phyloP scores from a whole-genome alignment of 2,113 vertebrate genomes.

The Boulengeromyrus knoepffleri region DNA sequence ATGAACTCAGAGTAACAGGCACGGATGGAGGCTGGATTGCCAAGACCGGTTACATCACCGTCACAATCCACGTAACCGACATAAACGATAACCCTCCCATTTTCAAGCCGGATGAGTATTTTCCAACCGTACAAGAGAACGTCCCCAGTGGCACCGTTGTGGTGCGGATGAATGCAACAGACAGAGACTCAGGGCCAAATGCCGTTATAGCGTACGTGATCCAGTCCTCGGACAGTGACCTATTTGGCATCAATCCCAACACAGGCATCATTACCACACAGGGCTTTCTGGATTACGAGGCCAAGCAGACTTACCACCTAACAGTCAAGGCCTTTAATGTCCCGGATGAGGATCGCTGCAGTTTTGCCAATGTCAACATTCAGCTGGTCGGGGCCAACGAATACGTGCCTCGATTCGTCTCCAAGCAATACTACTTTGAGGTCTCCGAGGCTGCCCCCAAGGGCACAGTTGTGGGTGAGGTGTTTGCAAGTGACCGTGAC shows the following conservation, averaged over 20 bases:
- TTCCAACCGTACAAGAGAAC: constrained; percentile 83
- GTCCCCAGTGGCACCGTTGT: constrained; percentile 93
- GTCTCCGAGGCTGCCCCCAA: constrained; percentile 83
- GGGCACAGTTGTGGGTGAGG: constrained; percentile 84
- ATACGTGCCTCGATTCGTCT: constrained; percentile 95
- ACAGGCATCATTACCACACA: constrained; percentile 91
- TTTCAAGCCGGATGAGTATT: constrained; percentile 79
- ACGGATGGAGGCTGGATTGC: constrained; percentile 87
- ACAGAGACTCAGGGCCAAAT: constrained; percentile 79
- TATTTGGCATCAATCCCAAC: constrained; percentile 94
- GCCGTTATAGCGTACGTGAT: constrained; percentile 83
- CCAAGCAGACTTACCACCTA: constrained; percentile 88
- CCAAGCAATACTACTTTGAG: constrained; percentile 94
- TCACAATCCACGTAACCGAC: constrained; percentile 76
- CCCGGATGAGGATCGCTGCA: constrained; percentile 87
- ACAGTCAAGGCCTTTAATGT: constrained; percentile 92
- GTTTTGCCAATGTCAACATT: constrained; percentile 83
- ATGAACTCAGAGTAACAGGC: constrained; percentile 80
- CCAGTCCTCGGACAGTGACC: constrained; percentile 90
- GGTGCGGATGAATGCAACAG: constrained; percentile 76
- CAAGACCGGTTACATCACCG: constrained; percentile 77
- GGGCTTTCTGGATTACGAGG: constrained; percentile 94
- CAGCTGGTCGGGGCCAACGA: constrained; percentile 90
- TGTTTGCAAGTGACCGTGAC: constrained; percentile 96
- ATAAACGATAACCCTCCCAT: constrained; percentile 90